Base-by-base conservation (phyloP, 2,888 invertebrate genomes). In the Lissocephala sabroskyi region DNA sequence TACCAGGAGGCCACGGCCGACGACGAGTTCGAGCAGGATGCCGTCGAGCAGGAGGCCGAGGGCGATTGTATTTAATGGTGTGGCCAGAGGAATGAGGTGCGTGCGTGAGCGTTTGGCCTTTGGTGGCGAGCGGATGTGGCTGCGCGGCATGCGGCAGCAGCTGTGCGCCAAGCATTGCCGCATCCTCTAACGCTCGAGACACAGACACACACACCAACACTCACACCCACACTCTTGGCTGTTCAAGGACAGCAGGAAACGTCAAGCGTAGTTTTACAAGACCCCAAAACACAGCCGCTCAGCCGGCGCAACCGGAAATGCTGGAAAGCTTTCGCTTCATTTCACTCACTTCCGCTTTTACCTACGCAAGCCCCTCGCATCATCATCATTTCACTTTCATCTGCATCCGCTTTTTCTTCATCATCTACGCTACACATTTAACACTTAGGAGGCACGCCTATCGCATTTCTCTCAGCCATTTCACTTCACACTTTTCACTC, bases 1-100 rank as follows among this genome's bases (percentile, higher is more conserved):
- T 96, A 96, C 85, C 96, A 96, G 85, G 95, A 95, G 84, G 95
- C 93, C 6, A 92, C 94, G 0, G 92, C 92, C 18, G 95, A 95
- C 58, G 95, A 95, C 74, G 94, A 94, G 79, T 93, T 92, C 47
- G 94, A 94, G 77, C 93, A 92, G 79, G 94, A 94, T 80, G 92
- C 93, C 74, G 87, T 87, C 65, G 87, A 87, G 64, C 85, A 88
- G 84, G 89, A 89, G 80, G 82, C 88, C 56, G 88, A 87, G 51
- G 87, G 82, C 52, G 85, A 85, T 76, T 85, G 85, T 67, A 84
- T 85, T 74, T 85, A 84, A 83, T 70, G 70, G 60, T 65, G 59
- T 68, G 65, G 64, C 71, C 71, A 78, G 79, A 79, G 79, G 76
- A 78, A 75, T 73, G 75, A 67, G 66, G 65, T 66, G 76, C 77